Conservation (phyloP, 2,113 vertebrate genomes). For the Ochotona curzoniae region DNA sequence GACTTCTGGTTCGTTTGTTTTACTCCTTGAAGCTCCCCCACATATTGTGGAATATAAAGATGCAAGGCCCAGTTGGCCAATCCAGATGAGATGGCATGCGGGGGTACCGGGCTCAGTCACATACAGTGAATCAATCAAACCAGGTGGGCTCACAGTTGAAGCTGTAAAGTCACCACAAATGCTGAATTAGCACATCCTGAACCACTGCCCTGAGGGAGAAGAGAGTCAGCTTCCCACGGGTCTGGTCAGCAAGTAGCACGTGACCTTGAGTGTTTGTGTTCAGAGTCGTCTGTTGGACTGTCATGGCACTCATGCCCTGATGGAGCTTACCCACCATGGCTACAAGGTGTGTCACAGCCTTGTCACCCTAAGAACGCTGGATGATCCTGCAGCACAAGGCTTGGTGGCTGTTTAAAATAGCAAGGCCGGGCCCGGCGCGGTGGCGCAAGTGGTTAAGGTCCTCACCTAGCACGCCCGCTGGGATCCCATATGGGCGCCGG, state of each 20-base stretch:
- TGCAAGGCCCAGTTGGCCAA: neutral
- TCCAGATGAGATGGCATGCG: neutral
- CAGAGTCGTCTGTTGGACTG: neutral
- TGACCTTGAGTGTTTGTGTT: neutral
- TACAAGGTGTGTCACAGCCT: neutral
- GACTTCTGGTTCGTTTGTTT: neutral
- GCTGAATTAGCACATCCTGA: neutral
- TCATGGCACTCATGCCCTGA: neutral
- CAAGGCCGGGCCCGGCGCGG: too few relatives aligned
- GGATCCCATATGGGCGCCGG: too few relatives aligned
- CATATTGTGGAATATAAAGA: neutral
- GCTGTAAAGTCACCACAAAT: neutral
- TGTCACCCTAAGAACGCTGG: neutral
- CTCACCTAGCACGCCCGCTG: too few relatives aligned
- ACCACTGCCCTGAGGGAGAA: neutral
- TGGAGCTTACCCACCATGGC: neutral
- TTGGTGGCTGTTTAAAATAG: neutral
- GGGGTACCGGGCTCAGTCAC: neutral
- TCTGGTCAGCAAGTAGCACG: neutral
- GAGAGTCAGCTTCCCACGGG: neutral
- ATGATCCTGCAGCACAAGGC: rapidly evolving
- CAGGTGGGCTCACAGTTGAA: neutral
- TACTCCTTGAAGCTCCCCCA: too few relatives aligned
- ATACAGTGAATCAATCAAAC: too few relatives aligned
- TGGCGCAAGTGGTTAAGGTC: too few relatives aligned